phyloP scores from a whole-genome alignment of 2,113 vertebrate genomes.

The Psittacula cyanocephala region DNA sequence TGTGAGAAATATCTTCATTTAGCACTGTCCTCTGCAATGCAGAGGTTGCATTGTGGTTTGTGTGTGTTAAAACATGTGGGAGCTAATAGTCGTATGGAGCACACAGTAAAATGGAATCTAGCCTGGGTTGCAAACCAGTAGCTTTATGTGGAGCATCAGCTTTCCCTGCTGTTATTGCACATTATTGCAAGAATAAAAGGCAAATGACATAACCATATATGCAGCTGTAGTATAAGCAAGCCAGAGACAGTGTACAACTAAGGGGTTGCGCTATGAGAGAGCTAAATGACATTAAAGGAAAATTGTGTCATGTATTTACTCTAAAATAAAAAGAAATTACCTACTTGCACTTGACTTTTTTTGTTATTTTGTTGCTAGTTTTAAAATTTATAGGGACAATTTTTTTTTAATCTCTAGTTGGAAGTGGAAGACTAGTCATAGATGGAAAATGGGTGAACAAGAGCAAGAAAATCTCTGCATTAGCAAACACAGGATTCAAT shows the following conservation, averaged over 20 bases:
- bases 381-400: background rate
- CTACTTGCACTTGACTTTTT: background rate
- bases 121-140: background rate
- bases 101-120: no score
- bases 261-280: background rate
- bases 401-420: background rate
- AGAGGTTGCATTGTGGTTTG: background rate
- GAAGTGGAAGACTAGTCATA: background rate
- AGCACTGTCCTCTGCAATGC: background rate
- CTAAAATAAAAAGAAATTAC: background rate
- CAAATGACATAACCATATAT: background rate
- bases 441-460: background rate
- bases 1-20: background rate
- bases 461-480: background rate
- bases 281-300: background rate
- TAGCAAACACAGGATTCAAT: background rate
- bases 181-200: background rate
- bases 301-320: background rate
- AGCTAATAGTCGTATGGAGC: background rate
- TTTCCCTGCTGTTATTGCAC: background rate
- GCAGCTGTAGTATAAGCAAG: background rate
- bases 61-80: background rate
- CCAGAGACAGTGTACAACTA: background rate
- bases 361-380: background rate
- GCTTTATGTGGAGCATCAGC: background rate